Evolutionary conservation across 1,140 invertebrate genomes (phyloP).

Genomic region (Ganaspis sp.): DNA sequence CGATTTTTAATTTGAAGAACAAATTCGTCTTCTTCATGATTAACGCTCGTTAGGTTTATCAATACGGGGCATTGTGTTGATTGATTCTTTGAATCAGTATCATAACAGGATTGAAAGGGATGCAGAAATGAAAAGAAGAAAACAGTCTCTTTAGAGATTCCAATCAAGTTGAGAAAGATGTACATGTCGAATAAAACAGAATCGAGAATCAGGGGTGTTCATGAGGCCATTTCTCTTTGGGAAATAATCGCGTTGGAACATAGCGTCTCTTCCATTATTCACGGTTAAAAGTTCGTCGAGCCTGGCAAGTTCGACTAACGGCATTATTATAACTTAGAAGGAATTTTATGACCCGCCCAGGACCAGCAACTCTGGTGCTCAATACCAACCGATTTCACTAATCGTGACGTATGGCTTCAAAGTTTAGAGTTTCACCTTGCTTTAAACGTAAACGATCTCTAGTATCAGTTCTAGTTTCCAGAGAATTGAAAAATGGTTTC

Average conservation of each 20-base stretch:
- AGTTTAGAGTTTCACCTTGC: background rate
- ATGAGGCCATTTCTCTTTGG: background rate
- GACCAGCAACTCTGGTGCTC: background rate
- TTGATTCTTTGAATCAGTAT: constrained; percentile 29
- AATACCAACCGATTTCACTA: constrained; percentile 5
- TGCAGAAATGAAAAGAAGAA: constrained; percentile 48
- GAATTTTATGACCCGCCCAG: constrained; percentile 16
- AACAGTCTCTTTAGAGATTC: background rate
- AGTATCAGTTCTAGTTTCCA: background rate
- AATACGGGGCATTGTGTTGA: background rate
- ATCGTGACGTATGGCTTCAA: constrained; percentile 1
- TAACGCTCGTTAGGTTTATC: background rate
- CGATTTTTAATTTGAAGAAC: too few species aligned
- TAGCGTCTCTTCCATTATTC: background rate
- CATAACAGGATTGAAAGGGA: constrained; percentile 38
- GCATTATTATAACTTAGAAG: constrained; percentile 19
- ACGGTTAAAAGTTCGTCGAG: constrained; percentile 5
- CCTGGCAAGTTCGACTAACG: constrained; percentile 21
- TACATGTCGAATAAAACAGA: background rate
- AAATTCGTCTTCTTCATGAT: too few species aligned
- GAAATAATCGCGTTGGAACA: constrained; percentile 4
- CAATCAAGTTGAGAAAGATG: background rate
- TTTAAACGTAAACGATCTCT: background rate
- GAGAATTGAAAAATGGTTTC: background rate
- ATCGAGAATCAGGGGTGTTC: background rate